Evolutionary conservation across 1,140 invertebrate genomes (phyloP), one percentile per base, ranked within the genome.

Genomic region (Holotrichia oblita): DNA sequence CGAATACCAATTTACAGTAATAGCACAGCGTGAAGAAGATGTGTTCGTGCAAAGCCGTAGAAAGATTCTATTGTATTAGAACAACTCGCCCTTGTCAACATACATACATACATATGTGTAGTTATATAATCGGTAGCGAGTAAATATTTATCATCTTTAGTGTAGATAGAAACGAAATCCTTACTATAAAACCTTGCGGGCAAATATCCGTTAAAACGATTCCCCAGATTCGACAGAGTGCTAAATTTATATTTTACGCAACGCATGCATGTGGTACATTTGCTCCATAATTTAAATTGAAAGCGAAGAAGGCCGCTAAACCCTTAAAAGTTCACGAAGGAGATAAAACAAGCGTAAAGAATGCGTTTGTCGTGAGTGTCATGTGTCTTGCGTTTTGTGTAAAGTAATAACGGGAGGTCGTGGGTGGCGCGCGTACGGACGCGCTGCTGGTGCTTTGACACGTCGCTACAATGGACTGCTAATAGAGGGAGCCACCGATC

Each of bases 281-380:
- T 17, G 48, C 17, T 6, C 48, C 48, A 17, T 55, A 55, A 55
- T 55, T 55, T 55, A 55, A 55, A 55, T 55, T 55, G 48, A 55
- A 55, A 55, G 48, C 48, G 48, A 55, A 55, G 14, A 55, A 17
- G 48, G 48, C 48, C 14, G 48, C 48, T 55, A 55, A 55, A 55
- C 17, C 48, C 48, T 55, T 55, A 55, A 55, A 55, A 55, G 48
- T 55, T 55, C 48, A n/a, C 48, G 48, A 17, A 14, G 48, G 48
- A 55, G 48, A 55, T 55, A 55, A 55, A 55, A 55, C 48, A 55
- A 55, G 48, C 48, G 48, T 55, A 55, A 55, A 55, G 48, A 55
- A 55, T 55, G 48, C n/a, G 48, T 55, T 55, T 17, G 48, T 55
- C 48, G 48, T 55, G 48, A 55, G 48, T 55, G 48, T 55, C 48